Evolutionary conservation across 2,888 invertebrate species (phyloP).

Genomic region (Hypomecis punctinalis): DNA sequence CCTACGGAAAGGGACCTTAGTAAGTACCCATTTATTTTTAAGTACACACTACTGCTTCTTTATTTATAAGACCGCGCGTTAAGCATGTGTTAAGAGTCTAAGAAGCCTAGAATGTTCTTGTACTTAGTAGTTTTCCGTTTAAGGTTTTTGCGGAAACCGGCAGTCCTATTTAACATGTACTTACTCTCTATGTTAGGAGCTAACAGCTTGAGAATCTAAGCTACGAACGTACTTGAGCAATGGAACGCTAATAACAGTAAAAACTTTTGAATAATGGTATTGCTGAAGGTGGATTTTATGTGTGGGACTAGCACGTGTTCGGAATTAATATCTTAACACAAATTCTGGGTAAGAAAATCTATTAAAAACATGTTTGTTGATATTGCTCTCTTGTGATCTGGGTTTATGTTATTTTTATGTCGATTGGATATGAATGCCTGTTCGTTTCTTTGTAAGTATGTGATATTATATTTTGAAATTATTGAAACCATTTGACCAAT

Average conservation of each 20-base stretch:
- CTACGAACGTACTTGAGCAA: not conserved
- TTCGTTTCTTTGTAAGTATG: too few relatives aligned
- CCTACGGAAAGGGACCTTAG: constrained; percentile 18
- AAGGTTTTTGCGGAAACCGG: constrained; percentile 25
- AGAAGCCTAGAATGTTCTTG: constrained; percentile 16
- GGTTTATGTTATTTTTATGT: too few relatives aligned
- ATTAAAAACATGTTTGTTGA: too few relatives aligned
- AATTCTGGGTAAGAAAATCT: too few relatives aligned
- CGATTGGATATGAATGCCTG: too few relatives aligned
- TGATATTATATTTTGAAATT: too few relatives aligned
- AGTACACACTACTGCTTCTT: constrained; percentile 15
- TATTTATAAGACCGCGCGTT: constrained; percentile 17
- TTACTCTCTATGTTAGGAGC: constrained; percentile 33
- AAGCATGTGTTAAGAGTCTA: constrained; percentile 24
- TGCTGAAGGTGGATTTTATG: too few relatives aligned
- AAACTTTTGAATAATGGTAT: too few relatives aligned
- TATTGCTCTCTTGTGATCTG: too few relatives aligned
- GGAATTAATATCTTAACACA: too few relatives aligned
- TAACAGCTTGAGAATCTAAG: constrained; percentile 33
- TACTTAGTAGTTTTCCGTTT: constrained; percentile 22
- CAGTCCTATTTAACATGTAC: constrained; percentile 20
- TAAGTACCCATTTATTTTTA: constrained; percentile 25
- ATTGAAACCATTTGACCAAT: too few relatives aligned
- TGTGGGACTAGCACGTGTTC: too few relatives aligned
- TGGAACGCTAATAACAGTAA: constrained; percentile 33